A percentile compares a stretch with the other conserved stretches of the same genome.
Conservation (phyloP, 2,797 vertebrate genomes). For the Tauraco hartlaubi region DNA sequence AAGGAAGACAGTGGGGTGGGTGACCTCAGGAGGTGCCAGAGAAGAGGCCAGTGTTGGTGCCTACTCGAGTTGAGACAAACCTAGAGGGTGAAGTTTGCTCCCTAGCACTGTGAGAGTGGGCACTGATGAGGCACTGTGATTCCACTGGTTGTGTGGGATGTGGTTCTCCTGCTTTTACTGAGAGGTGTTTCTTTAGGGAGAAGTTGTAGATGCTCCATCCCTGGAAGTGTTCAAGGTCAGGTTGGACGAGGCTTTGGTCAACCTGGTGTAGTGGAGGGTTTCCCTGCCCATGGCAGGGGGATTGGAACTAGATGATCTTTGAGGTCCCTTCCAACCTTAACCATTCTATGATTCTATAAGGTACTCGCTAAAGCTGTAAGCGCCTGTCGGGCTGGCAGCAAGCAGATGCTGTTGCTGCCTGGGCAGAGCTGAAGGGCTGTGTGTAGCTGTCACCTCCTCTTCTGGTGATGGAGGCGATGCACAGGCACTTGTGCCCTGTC, state of each 20-base stretch:
- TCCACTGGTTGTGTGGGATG: not conserved
- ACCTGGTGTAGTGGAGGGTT: too few species aligned
- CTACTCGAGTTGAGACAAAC: not conserved
- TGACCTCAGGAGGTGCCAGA: not conserved
- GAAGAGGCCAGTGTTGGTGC: not conserved
- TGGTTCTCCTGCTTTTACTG: not conserved
- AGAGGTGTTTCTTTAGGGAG: not conserved
- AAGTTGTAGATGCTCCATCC: too few species aligned
- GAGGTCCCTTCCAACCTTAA: too few species aligned
- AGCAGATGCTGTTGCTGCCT: not conserved
- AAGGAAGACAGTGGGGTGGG: not conserved
- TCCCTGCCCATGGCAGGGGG: too few species aligned
- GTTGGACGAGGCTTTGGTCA: too few species aligned
- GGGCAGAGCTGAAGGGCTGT: not conserved
- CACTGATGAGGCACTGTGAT: not conserved
- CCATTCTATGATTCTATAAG: too few species aligned
- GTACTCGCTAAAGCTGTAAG: not conserved
- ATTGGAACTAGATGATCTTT: too few species aligned
- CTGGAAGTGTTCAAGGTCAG: too few species aligned
- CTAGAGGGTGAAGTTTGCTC: not conserved
- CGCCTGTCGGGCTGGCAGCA: not conserved
- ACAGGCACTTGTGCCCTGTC: accelerated
- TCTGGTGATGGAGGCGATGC: not conserved
- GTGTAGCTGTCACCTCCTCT: not conserved
- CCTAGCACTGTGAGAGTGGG: accelerated